Conservation (phyloP, 1,140 invertebrate genomes). For the Arion vulgaris region DNA sequence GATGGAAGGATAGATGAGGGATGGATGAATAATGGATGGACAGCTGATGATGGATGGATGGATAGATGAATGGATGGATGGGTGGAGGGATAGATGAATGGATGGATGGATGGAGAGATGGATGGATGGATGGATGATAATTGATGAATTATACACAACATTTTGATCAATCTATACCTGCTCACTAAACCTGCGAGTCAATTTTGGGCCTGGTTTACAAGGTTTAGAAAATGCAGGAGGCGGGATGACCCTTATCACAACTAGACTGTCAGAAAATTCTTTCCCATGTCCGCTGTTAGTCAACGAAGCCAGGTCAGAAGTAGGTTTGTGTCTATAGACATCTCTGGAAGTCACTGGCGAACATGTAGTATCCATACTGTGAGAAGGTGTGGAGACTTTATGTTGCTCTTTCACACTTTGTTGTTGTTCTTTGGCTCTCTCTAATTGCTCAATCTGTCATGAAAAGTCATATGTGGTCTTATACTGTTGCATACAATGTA, state of each 20-base stretch:
- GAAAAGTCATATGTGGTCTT: too few relatives aligned
- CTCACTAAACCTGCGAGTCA: constrained; percentile 50
- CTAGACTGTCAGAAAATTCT: constrained; percentile 9
- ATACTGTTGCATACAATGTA: too few relatives aligned
- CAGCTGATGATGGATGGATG: too few relatives aligned
- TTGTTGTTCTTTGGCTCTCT: constrained; percentile 28
- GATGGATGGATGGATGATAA: too few relatives aligned
- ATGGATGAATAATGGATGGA: too few relatives aligned
- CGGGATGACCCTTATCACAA: background rate
- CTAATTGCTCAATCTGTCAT: constrained; percentile 26
- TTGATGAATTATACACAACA: too few relatives aligned
- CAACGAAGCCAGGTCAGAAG: background rate
- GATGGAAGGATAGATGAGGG: too few relatives aligned
- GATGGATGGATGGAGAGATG: too few relatives aligned
- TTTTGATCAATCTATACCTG: constrained; percentile 31
- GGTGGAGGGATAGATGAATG: too few relatives aligned
- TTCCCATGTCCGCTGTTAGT: background rate
- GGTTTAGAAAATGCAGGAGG: constrained; percentile 38
- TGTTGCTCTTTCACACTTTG: constrained; percentile 16
- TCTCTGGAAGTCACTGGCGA: background rate
- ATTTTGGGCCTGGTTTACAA: constrained; percentile 32
- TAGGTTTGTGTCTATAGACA: background rate
- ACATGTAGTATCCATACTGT: background rate
- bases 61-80: too few relatives aligned
- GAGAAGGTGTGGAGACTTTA: background rate